Conservation (phyloP, 2,113 vertebrate genomes). For the Galemys pyrenaicus region DNA sequence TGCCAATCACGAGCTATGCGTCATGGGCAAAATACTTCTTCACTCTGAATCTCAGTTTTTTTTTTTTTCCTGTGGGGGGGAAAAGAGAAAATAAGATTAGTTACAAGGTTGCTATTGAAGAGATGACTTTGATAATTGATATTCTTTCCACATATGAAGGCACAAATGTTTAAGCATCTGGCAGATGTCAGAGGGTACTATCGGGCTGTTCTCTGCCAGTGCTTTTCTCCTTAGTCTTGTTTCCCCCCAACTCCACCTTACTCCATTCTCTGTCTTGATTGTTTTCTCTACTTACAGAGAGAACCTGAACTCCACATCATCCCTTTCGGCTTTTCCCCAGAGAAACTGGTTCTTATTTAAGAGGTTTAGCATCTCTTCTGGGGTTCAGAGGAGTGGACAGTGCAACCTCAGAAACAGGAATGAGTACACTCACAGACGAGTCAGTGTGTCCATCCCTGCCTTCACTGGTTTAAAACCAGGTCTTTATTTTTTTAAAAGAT, state of each 20-base stretch:
- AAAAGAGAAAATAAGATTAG: neutral
- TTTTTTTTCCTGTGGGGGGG: neutral
- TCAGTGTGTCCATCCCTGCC: neutral
- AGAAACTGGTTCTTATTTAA: neutral
- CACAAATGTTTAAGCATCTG: neutral
- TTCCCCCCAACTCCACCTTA: too few relatives aligned
- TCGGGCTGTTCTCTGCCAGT: neutral
- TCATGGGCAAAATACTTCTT: neutral
- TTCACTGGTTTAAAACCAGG: neutral
- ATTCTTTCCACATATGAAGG: neutral
- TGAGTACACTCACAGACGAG: neutral
- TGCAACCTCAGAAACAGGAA: neutral
- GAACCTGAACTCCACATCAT: neutral
- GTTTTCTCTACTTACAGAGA: neutral
- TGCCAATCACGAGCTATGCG: neutral
- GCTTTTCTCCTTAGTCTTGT: neutral
- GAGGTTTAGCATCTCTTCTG: neutral
- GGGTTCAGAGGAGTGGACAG: neutral
- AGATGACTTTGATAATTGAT: neutral
- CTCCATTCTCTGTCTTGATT: neutral
- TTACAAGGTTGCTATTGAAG: neutral
- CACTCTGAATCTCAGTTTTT: neutral
- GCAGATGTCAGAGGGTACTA: neutral
- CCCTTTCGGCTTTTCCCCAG: neutral
- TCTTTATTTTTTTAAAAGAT: too few relatives aligned